These are phyloP conservation scores for Synanthedon andrenaeformis DNA, from an alignment of 2,888 invertebrate genomes.

Conservation along the genomic window DNA sequence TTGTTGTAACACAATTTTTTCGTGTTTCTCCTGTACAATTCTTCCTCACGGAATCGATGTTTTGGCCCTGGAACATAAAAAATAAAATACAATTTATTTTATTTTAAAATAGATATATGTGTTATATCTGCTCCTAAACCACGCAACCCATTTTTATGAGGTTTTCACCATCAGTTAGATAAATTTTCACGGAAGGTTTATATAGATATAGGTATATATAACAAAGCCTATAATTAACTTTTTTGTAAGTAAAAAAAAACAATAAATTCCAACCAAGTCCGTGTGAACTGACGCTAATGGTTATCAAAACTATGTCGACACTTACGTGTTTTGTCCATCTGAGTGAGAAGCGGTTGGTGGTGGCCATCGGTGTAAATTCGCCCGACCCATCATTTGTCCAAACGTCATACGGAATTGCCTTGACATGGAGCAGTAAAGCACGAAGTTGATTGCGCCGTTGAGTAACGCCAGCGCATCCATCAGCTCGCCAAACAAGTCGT, in stretches of 20 bases:
- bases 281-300: too few relatives aligned
- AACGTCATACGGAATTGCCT: conserved; percentile 83
- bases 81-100: background rate
- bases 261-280: too few relatives aligned
- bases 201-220: too few relatives aligned
- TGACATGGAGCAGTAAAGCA: conserved; percentile 94
- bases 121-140: too few relatives aligned
- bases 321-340: conserved; percentile 75
- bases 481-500: conserved; percentile 84
- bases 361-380: conserved; percentile 55
- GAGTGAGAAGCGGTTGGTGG: conserved; percentile 69
- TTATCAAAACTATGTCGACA: conserved; percentile 19
- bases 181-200: too few relatives aligned
- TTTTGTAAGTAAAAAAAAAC: too few relatives aligned
- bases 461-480: conserved; percentile 92
- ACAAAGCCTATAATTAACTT: too few relatives aligned
- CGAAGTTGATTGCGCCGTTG: conserved; percentile 94
- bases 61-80: conserved; percentile 46
- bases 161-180: too few relatives aligned
- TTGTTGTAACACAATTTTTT: conserved; percentile 42
- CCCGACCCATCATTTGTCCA: conserved; percentile 55
- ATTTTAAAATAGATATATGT: too few relatives aligned
- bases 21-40: conserved; percentile 55
- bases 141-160: too few relatives aligned
- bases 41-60: conserved; percentile 63